Conservation (phyloP, 2,113 vertebrate genomes). For the Nettapus auritus region DNA sequence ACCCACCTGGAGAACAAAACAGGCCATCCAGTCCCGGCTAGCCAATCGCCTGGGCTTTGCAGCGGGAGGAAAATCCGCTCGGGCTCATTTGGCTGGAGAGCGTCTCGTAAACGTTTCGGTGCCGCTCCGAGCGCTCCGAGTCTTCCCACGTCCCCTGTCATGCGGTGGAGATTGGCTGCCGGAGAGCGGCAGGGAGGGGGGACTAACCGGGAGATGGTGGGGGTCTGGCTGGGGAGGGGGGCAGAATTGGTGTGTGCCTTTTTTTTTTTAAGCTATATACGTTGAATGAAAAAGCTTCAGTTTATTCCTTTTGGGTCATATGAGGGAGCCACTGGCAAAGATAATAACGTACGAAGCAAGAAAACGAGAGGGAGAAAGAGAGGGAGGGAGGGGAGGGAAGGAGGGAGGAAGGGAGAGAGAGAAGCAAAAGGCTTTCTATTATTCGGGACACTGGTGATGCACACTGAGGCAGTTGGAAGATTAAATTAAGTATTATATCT, state of each 20-base stretch:
- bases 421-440: constrained; percentile 81
- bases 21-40: constrained; percentile 42
- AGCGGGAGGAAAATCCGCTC: constrained; percentile 50
- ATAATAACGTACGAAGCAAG: constrained; percentile 74
- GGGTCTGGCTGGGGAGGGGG: not conserved
- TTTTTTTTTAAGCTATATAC: constrained; percentile 37
- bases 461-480: constrained; percentile 89
- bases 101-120: constrained; percentile 50
- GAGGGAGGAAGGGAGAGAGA: constrained; percentile 35
- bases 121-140: constrained; percentile 66
- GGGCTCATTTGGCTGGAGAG: constrained; percentile 68
- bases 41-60: constrained; percentile 52
- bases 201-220: not conserved
- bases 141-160: constrained; percentile 73
- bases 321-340: constrained; percentile 77
- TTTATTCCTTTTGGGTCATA: constrained; percentile 79
- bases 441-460: constrained; percentile 82
- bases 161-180: constrained; percentile 68
- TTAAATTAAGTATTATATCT: constrained; percentile 99
- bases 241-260: not conserved
- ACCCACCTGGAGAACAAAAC: constrained; percentile 80
- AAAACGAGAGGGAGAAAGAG: constrained; percentile 61
- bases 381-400: constrained; percentile 2
- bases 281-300: constrained; percentile 25
- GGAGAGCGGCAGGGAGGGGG: constrained; percentile 42